Conservation (phyloP, 2,888 invertebrate genomes). For the Nasonovia ribisnigri region DNA sequence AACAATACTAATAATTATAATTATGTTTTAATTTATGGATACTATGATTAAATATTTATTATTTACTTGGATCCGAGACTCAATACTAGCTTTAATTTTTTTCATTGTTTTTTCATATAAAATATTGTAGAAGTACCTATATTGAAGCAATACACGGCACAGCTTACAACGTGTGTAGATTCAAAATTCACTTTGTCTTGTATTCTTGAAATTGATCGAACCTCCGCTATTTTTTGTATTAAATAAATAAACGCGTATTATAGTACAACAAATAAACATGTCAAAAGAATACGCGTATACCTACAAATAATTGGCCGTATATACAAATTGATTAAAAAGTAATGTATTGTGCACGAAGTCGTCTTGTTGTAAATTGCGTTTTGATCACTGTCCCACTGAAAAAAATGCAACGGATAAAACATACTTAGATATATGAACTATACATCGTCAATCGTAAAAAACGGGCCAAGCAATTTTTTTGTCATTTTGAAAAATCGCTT, state of each 20-base stretch:
- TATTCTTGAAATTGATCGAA: background rate
- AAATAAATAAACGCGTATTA: background rate
- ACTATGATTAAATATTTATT: background rate
- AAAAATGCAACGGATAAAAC: constrained; percentile 15
- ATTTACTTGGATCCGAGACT: background rate
- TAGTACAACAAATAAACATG: constrained; percentile 18
- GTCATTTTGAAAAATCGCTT: constrained; percentile 55
- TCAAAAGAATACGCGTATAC: background rate
- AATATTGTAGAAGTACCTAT: background rate
- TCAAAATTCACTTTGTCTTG: background rate
- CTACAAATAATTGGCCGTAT: background rate
- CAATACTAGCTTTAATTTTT: background rate
- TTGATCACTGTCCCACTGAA: constrained; percentile 23
- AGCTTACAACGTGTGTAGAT: background rate
- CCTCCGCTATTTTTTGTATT: background rate
- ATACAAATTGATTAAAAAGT: constrained; percentile 4
- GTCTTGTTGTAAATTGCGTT: background rate
- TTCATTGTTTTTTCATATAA: background rate
- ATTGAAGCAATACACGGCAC: background rate
- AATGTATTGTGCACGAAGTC: constrained; percentile 9
- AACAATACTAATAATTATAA: background rate
- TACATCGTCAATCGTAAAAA: background rate
- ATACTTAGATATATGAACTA: background rate
- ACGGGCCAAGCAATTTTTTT: constrained; percentile 9
- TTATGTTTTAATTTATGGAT: background rate